Evolutionary conservation across 2,888 invertebrate species (phyloP).

Genomic region (Sclerodermus sp.): DNA sequence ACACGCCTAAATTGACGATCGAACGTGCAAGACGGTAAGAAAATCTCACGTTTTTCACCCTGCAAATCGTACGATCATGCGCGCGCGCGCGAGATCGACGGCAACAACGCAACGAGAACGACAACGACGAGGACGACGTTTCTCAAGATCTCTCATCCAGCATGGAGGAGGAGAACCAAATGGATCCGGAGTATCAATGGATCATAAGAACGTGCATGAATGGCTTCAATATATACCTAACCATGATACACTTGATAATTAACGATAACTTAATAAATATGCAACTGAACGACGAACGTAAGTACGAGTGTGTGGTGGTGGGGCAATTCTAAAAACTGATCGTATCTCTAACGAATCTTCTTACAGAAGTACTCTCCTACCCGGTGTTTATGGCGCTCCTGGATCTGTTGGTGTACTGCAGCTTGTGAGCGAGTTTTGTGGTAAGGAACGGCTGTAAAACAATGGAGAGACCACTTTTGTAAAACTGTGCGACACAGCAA

Average conservation of each 20-base stretch:
- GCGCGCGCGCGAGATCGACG: too few species aligned
- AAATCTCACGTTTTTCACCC: too few species aligned
- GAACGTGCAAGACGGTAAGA: too few species aligned
- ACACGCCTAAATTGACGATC: too few species aligned
- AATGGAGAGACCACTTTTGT: too few species aligned
- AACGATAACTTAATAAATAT: slow-evolving; percentile 35
- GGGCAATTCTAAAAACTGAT: not conserved
- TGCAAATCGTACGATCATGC: too few species aligned
- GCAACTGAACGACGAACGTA: slow-evolving; percentile 34
- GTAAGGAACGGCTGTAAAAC: too few species aligned
- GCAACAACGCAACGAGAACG: too few species aligned
- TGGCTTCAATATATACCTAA: slow-evolving; percentile 42
- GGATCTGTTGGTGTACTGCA: slow-evolving; percentile 40
- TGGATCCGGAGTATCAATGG: slow-evolving; percentile 46
- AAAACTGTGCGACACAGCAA: not conserved
- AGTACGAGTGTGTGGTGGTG: slow-evolving; percentile 13
- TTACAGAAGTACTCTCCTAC: slow-evolving; percentile 33
- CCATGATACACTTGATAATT: slow-evolving; percentile 43
- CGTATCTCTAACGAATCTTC: not conserved
- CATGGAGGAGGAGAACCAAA: slow-evolving; percentile 19
- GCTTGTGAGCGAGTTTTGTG: too few species aligned
- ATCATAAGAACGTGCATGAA: slow-evolving; percentile 41
- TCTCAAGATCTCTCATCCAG: too few species aligned
- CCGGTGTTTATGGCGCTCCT: slow-evolving; percentile 37
- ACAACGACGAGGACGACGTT: too few species aligned